phyloP scores from a whole-genome alignment of 2,888 invertebrate species.

The Trisateles emortualis region DNA sequence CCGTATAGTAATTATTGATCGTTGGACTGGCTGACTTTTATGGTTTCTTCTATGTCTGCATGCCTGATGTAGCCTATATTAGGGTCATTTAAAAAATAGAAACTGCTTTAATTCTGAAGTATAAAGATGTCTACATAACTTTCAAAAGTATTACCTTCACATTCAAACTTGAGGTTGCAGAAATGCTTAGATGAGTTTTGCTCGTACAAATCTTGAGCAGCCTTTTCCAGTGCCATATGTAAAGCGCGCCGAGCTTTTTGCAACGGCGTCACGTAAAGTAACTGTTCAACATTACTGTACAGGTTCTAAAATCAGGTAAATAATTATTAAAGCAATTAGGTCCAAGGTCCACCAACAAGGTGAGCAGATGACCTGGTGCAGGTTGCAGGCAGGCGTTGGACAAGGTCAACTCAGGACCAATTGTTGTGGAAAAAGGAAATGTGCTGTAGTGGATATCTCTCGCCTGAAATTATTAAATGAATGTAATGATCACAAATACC shows the following conservation, averaged over 20 bases:
- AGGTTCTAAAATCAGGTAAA: constrained; percentile 50
- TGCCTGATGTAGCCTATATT: too few species aligned
- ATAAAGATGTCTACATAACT: too few species aligned
- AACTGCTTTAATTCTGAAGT: too few species aligned
- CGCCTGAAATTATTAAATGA: neutral
- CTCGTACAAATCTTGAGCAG: constrained; percentile 70
- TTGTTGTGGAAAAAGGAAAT: too few species aligned
- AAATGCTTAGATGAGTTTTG: constrained; percentile 65
- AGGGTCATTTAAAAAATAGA: too few species aligned
- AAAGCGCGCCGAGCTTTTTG: constrained; percentile 81
- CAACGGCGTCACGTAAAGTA: constrained; percentile 70
- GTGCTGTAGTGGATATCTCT: neutral
- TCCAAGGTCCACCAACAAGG: too few species aligned
- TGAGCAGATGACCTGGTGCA: too few species aligned
- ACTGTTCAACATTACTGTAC: constrained; percentile 62
- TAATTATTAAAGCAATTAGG: neutral
- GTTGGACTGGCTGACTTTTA: too few species aligned
- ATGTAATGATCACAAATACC: constrained; percentile 47
- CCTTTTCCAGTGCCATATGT: constrained; percentile 74
- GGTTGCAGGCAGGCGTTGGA: too few species aligned
- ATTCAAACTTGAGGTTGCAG: constrained; percentile 59
- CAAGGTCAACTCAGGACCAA: too few species aligned
- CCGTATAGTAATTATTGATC: too few species aligned
- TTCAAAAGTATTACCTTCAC: constrained; percentile 51
- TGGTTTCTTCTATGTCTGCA: too few species aligned